A percentile compares a stretch with the other conserved stretches of the same genome.
These are phyloP conservation scores for Orthonychiurus folsomi DNA, from an alignment of 2,888 invertebrate genomes.

Conservation along the genomic window DNA sequence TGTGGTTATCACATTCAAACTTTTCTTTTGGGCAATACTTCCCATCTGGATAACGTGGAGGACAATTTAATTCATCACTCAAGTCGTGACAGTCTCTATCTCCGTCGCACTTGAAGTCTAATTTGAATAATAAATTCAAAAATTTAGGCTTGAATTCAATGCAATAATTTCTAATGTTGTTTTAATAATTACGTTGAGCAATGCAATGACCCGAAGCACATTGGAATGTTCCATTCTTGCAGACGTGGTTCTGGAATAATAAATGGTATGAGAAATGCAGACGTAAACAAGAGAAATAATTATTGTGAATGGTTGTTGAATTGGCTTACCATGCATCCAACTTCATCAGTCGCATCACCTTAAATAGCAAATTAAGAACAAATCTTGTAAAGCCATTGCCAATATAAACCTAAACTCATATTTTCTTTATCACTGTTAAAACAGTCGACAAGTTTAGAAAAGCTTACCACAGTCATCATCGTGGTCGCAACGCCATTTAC, in stretches of 20 bases:
- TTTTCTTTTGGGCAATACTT: constrained; percentile 79
- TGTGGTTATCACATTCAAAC: constrained; percentile 84
- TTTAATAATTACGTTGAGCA: constrained; percentile 58
- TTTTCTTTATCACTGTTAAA: no score
- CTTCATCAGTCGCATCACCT: constrained; percentile 86
- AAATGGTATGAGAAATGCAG: no score
- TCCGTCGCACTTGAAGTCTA: constrained; percentile 31
- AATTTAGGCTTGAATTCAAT: no score
- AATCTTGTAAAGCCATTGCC: neutral
- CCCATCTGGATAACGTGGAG: constrained; percentile 76
- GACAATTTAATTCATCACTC: constrained; percentile 82
- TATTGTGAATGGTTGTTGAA: no score
- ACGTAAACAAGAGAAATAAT: no score
- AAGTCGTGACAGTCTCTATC: constrained; percentile 57
- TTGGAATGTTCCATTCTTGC: constrained; percentile 72
- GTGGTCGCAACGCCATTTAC: constrained; percentile 27
- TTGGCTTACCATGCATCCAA: constrained; percentile 56
- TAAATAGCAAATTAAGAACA: constrained; percentile 64
- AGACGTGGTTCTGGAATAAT: constrained; percentile 21
- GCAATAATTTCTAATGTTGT: neutral
- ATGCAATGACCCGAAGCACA: constrained; percentile 89
- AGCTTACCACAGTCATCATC: constrained; percentile 15
- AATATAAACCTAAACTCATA: no score
- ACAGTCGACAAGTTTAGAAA: no score
- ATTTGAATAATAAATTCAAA: neutral